Base-by-base conservation (phyloP, 2,888 invertebrate genomes). In the Torymus texanus region DNA sequence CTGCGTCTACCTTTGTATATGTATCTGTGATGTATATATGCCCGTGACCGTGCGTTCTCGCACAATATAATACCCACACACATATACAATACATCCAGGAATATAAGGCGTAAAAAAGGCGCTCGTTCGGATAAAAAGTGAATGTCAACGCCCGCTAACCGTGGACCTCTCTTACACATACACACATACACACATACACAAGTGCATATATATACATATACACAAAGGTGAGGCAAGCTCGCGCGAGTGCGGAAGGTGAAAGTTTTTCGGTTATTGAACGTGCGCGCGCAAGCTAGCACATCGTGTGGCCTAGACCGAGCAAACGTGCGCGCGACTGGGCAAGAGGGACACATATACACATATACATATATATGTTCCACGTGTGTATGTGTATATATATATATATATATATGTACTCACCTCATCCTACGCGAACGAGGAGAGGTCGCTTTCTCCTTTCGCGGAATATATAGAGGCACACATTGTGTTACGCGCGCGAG, bases 231-330 rank as follows among this genome's bases (percentile, higher is more conserved):
- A 58, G 51, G 16, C 53, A 61, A 10, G 18, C 50, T n/a, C 10
- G 13, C 16, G 13, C 3, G n/a, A 79, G 81, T 73, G 78, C 70
- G 79, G 85, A 85, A 84, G 85, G 88, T 88, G 88, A 88, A 88
- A 88, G 88, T 87, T 88, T 86, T 85, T 86, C 81, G 84, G 86
- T 85, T 86, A 86, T 87, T 88, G 85, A 86, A 85, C 85, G 84
- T n/a, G n/a, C 24, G 59, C 18, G 14, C 58, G 18, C 70, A 16
- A 11, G 55, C 24, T 11, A 11, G 51, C 72, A 83, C 24, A 4
- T 59, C 58, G 62, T 85, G 84, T 85, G 87, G 86, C 88, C 88
- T 87, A 88, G 88, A 88, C 88, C 87, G 86, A 85, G 85, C 84
- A 83, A 83, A 79, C 84, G 82, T 11, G 24, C 24, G 41, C 41